Evolutionary conservation across 1,140 invertebrate genomes (phyloP).

Genomic region (Asobara japonica): DNA sequence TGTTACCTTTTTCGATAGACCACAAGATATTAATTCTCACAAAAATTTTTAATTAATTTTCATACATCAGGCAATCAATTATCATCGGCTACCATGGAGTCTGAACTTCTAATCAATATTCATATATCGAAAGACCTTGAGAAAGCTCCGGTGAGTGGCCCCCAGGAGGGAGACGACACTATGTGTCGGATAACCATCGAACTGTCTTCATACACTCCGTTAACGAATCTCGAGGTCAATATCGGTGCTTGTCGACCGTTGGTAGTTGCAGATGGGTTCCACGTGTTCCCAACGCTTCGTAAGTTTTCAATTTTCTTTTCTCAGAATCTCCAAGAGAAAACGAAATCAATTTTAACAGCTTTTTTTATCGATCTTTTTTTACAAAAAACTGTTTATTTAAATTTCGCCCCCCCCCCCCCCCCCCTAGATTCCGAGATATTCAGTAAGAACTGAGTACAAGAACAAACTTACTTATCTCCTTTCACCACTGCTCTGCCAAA

Average conservation of each 20-base stretch:
- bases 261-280: conserved; percentile 57
- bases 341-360: too few relatives aligned
- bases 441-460: too few relatives aligned
- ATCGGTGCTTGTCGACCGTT: conserved; percentile 68
- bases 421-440: too few relatives aligned
- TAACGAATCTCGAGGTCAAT: conserved; percentile 69
- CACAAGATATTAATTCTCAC: background rate
- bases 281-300: conserved; percentile 66
- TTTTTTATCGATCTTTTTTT: too few relatives aligned
- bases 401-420: too few relatives aligned
- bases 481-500: background rate
- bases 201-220: conserved; percentile 62
- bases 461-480: conserved; percentile 29
- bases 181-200: conserved; percentile 65
- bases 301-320: conserved; percentile 46
- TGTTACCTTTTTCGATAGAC: background rate
- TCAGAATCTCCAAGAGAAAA: conserved; percentile 7
- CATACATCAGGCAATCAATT: conserved; percentile 33
- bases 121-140: conserved; percentile 59
- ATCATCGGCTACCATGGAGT: conserved; percentile 49
- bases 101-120: conserved; percentile 62
- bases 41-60: background rate
- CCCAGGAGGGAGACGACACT: conserved; percentile 31
- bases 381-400: too few relatives aligned
- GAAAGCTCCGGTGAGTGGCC: conserved; percentile 37